Evolutionary conservation across 2,113 vertebrate genomes (phyloP).

Genomic region (Lepus timidus): DNA sequence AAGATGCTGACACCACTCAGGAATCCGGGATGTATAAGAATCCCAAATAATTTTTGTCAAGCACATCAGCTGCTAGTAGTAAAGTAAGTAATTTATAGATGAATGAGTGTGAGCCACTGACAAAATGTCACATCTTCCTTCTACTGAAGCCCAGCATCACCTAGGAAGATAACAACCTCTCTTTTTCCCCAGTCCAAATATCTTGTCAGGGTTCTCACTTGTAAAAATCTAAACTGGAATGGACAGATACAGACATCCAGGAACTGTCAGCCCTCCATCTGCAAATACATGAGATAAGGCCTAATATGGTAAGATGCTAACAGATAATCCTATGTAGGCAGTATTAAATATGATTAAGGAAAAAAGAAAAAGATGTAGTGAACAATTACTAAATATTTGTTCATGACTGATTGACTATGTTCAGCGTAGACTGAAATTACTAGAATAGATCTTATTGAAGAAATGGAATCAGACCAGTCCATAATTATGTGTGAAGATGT

Average conservation of each 20-base stretch:
- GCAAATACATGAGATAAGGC: background rate
- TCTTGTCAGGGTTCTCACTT: background rate
- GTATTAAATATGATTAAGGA: background rate
- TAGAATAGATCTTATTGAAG: background rate
- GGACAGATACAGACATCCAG: background rate
- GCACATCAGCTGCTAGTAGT: background rate
- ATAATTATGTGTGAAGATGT: background rate
- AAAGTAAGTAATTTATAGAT: background rate
- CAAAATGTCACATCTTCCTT: background rate
- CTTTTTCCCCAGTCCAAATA: background rate
- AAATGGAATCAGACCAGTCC: background rate
- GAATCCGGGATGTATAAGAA: background rate
- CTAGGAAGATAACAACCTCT: background rate
- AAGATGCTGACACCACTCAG: background rate
- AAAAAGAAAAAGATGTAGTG: background rate
- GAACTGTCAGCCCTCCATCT: background rate
- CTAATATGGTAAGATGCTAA: background rate
- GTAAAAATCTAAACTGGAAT: background rate
- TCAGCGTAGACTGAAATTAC: background rate
- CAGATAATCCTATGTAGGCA: background rate
- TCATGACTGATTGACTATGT: background rate
- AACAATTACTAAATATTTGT: background rate
- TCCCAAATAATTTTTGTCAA: conserved; percentile 19
- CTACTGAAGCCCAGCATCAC: background rate
- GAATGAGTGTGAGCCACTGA: background rate